Base-by-base conservation (phyloP, 1,140 invertebrate species). In the Diachasma alloeum region DNA sequence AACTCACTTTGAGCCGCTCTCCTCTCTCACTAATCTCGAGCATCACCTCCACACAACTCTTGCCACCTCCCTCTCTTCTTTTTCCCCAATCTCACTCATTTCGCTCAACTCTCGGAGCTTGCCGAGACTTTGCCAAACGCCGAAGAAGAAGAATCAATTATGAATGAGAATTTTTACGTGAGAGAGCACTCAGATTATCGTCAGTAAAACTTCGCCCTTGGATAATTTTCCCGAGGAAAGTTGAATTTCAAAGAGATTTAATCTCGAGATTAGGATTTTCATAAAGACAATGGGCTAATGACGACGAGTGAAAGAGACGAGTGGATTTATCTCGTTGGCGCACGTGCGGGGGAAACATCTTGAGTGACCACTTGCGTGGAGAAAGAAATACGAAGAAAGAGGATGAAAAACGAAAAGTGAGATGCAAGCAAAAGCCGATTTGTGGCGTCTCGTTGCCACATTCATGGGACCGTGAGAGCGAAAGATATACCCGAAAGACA, bases 91-190 rank as follows among this genome's bases (percentile, higher is more conserved):
- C 59, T 63, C 59, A 63, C 59, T 63, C 22, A 63, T 63, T 63
- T 63, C 26, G 0, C 59, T 13, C 6, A 63, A 63, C 59, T 63
- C 59, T 26, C 53, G 22, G 53, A 2, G 6, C 22, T 63, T 10
- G 0, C 42, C 13, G 36, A 72, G 42, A 72, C 17, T 72, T 72
- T 42, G 22, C 48, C 70, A 63, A 72, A 19, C 46, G 71, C 48
- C 48, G 15, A 72, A 26, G 42, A 22, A 71, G 37, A 17, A 73
- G 71, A 86, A 86, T 86, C 85, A 86, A 86, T 86, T 86, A 86
- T 86, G 83, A 75, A 86, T 85, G 82, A 81, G 15, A 72, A 80
- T 83, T 83, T 83, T 83, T 83, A 83, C 83, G 77, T 77, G 42
- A 46, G 39, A 42, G 70, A 39, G 13, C 15, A 48, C 5, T 48